These are phyloP conservation scores for Heliconius hermathena DNA, from an alignment of 1,140 invertebrate species.

Conservation along the genomic window DNA sequence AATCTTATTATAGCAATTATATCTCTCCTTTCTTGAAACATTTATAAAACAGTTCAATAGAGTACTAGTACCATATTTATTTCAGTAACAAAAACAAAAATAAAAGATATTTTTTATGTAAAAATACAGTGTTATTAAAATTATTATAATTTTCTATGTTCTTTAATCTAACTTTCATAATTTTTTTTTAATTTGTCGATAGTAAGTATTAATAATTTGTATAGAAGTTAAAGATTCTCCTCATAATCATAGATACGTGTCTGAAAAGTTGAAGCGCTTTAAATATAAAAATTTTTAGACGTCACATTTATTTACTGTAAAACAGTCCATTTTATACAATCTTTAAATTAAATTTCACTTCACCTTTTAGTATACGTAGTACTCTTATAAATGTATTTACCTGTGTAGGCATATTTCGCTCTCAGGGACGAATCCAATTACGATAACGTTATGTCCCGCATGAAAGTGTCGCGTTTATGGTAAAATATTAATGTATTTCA, in stretches of 20 bases:
- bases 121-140: too few relatives aligned
- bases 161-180: too few relatives aligned
- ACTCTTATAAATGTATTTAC: slow-evolving; percentile 55
- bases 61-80: too few relatives aligned
- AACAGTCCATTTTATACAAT: slow-evolving; percentile 13
- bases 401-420: slow-evolving; percentile 61
- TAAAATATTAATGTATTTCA: slow-evolving; percentile 82
- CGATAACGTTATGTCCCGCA: slow-evolving; percentile 78
- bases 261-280: not conserved
- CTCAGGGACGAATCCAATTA: slow-evolving; percentile 78
- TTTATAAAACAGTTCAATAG: too few relatives aligned
- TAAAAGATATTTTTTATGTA: too few relatives aligned
- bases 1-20: too few relatives aligned
- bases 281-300: not conserved
- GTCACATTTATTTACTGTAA: slow-evolving; percentile 11
- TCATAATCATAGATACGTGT: not conserved
- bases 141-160: too few relatives aligned
- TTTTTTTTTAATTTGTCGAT: too few relatives aligned
- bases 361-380: slow-evolving; percentile 36
- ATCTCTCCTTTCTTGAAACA: too few relatives aligned
- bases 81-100: too few relatives aligned
- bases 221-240: too few relatives aligned
- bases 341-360: slow-evolving; percentile 37
- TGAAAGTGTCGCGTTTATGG: slow-evolving; percentile 81
- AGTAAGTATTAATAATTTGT: too few relatives aligned